Conservation (phyloP, 1,140 invertebrate species). For the Drosophila sp. region DNA sequence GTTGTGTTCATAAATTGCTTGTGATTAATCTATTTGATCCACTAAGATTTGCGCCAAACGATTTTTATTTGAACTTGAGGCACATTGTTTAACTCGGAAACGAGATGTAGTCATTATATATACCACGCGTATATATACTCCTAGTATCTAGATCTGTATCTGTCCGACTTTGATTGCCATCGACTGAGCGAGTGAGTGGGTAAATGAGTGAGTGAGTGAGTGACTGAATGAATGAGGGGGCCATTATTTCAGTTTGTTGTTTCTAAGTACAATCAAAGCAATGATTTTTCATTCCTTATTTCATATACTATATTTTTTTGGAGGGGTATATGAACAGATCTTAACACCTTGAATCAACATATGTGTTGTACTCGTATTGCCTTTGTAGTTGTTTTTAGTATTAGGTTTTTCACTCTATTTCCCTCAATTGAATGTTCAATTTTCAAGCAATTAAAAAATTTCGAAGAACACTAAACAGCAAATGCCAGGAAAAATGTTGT, state of each 20-base stretch:
- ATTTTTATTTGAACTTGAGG: constrained; percentile 81
- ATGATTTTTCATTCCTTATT: constrained; percentile 9
- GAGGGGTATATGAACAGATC: constrained; percentile 19
- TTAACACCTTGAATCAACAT: constrained; percentile 35
- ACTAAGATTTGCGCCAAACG: constrained; percentile 61
- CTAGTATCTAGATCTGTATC: constrained; percentile 33
- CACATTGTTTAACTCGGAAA: constrained; percentile 45
- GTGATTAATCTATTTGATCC: constrained; percentile 82
- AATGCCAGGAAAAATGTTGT: neutral
- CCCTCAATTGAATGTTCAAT: constrained; percentile 73
- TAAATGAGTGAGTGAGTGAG: neutral
- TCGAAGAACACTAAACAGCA: constrained; percentile 67
- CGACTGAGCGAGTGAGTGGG: constrained; percentile 17
- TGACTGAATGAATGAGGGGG: neutral
- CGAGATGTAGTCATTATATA: constrained; percentile 28
- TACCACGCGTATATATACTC: constrained; percentile 1
- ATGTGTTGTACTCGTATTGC: constrained; percentile 18
- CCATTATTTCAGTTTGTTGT: constrained; percentile 39
- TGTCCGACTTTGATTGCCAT: constrained; percentile 64
- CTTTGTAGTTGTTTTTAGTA: constrained; percentile 29
- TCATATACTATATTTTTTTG: neutral
- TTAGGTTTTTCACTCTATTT: constrained; percentile 33
- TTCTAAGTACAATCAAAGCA: constrained; percentile 52
- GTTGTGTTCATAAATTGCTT: constrained; percentile 76
- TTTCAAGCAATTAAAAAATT: constrained; percentile 76